phyloP scores from a whole-genome alignment of 2,888 invertebrate genomes.

The Halictus quadricinctus region DNA sequence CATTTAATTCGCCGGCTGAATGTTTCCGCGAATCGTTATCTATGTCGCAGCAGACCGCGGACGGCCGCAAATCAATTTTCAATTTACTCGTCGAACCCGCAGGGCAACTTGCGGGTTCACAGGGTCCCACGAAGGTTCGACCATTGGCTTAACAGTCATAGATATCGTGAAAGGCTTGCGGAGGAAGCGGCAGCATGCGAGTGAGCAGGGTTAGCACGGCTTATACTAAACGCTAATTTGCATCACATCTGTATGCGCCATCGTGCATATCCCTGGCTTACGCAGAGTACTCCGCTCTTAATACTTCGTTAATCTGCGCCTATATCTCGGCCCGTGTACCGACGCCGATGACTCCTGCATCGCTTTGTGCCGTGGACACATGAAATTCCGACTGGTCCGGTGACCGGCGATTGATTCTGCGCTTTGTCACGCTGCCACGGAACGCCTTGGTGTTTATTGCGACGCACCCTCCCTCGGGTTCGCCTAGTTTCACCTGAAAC shows the following conservation, averaged over 20 bases:
- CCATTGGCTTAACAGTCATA: slow-evolving; percentile 58
- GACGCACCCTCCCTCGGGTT: too few relatives aligned
- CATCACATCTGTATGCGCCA: slow-evolving; percentile 80
- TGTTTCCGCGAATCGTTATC: background rate
- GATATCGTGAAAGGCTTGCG: slow-evolving; percentile 54
- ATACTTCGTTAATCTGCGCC: slow-evolving; percentile 76
- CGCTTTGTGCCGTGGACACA: slow-evolving; percentile 27
- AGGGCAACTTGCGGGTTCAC: slow-evolving; percentile 28
- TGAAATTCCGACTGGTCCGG: slow-evolving; percentile 9
- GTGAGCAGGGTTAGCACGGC: slow-evolving; percentile 70
- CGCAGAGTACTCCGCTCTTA: slow-evolving; percentile 77
- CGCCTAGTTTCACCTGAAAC: background rate
- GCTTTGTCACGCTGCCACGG: background rate
- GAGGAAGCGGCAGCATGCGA: slow-evolving; percentile 33
- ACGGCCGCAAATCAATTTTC: slow-evolving; percentile 8
- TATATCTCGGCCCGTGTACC: slow-evolving; percentile 52
- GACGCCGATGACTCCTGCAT: slow-evolving; percentile 23
- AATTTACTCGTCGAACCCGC: slow-evolving; percentile 4
- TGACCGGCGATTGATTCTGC: slow-evolving; percentile 33
- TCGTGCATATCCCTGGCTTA: slow-evolving; percentile 78
- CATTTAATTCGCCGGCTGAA: background rate
- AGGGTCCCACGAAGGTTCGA: slow-evolving; percentile 39
- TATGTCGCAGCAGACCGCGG: background rate
- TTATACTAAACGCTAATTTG: slow-evolving; percentile 80
- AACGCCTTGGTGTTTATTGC: background rate